Evolutionary conservation across 2,888 invertebrate genomes (phyloP).

Genomic region (Lobophora halterata): DNA sequence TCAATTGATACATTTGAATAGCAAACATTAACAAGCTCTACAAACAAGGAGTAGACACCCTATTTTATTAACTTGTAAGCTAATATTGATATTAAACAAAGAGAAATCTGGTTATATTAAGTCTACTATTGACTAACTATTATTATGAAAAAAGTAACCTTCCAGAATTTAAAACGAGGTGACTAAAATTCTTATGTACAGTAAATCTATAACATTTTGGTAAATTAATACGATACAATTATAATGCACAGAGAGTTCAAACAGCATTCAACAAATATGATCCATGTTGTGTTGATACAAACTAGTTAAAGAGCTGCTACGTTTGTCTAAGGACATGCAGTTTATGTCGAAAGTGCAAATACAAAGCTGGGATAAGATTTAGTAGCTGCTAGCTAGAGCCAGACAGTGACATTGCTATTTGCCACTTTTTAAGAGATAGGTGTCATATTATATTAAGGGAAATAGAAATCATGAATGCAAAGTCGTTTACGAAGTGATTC

Average conservation of each 20-base stretch:
- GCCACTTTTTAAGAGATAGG: slow-evolving; percentile 35
- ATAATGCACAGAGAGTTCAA: slow-evolving; percentile 27
- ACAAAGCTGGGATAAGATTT: slow-evolving; percentile 58
- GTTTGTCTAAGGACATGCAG: slow-evolving; percentile 62
- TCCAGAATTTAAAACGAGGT: slow-evolving; percentile 5
- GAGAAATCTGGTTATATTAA: slow-evolving; percentile 17
- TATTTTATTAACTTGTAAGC: slow-evolving; percentile 15
- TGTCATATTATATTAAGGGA: slow-evolving; percentile 29
- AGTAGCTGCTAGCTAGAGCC: slow-evolving; percentile 58
- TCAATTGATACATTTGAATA: slow-evolving; percentile 41
- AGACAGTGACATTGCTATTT: slow-evolving; percentile 36
- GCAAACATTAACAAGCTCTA: slow-evolving; percentile 35
- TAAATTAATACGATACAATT: no score
- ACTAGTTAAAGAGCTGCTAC: slow-evolving; percentile 50
- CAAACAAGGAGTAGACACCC: slow-evolving; percentile 22
- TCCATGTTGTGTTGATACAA: slow-evolving; percentile 35
- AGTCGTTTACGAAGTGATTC: slow-evolving; percentile 3
- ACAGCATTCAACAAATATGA: slow-evolving; percentile 34
- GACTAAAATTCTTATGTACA: slow-evolving; percentile 11
- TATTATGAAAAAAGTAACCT: slow-evolving; percentile 9
- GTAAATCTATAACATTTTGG: slow-evolving; percentile 26
- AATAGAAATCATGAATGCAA: slow-evolving; percentile 10
- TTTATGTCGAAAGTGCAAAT: slow-evolving; percentile 74
- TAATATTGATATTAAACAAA: slow-evolving; percentile 22
- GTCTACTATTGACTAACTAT: slow-evolving; percentile 9